These are phyloP conservation scores for Drosophila tropicalis DNA, from an alignment of 1,140 invertebrate species.

Conservation along the genomic window DNA sequence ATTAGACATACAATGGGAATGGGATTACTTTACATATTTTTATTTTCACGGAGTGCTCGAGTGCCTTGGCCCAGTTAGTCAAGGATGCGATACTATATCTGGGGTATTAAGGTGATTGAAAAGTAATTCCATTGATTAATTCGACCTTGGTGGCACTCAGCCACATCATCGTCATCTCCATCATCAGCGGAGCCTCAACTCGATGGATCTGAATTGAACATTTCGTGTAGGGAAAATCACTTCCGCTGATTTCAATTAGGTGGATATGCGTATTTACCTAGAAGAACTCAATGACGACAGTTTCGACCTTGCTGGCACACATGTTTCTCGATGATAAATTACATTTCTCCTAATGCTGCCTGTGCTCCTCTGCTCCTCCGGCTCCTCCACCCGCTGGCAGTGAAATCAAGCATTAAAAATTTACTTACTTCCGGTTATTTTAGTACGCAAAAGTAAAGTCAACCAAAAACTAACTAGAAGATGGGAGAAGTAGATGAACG, in stretches of 20 bases:
- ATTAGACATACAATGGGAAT: slow-evolving; percentile 44
- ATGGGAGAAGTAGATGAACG: neutral
- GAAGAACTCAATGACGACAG: slow-evolving; percentile 12
- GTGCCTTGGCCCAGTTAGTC: slow-evolving; percentile 50
- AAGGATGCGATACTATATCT: slow-evolving; percentile 30
- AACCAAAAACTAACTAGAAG: slow-evolving; percentile 37
- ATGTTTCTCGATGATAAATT: slow-evolving; percentile 43
- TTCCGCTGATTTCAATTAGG: neutral
- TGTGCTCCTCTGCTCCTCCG: neutral
- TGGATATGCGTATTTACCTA: neutral
- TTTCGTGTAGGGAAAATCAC: neutral
- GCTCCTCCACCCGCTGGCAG: neutral
- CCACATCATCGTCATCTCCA: slow-evolving; percentile 17
- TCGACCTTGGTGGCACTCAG: slow-evolving; percentile 31
- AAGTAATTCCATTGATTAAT: slow-evolving; percentile 73
- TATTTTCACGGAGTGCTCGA: neutral
- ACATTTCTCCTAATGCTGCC: slow-evolving; percentile 11
- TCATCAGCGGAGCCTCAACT: slow-evolving; percentile 16
- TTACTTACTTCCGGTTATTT: slow-evolving; percentile 78
- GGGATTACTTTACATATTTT: neutral
- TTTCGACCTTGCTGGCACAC: slow-evolving; percentile 9
- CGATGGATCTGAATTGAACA: neutral
- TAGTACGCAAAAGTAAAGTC: slow-evolving; percentile 78
- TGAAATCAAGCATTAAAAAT: slow-evolving; percentile 78
- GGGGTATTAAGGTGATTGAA: slow-evolving; percentile 56